These are phyloP conservation scores for Muscidifurax raptorellus DNA, from an alignment of 1,140 invertebrate species.

Conservation along the genomic window DNA sequence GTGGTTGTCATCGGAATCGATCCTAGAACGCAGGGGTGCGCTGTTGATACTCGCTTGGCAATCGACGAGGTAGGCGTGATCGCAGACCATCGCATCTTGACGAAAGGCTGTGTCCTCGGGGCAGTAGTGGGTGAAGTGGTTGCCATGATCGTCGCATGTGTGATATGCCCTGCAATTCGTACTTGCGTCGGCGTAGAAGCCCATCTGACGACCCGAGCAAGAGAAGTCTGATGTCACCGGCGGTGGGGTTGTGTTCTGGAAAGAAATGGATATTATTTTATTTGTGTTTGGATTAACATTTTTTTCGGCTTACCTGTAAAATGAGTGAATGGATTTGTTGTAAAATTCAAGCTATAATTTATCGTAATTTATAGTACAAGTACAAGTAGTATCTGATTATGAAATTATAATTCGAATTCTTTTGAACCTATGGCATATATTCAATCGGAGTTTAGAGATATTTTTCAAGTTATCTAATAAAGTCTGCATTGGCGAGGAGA, in stretches of 20 bases:
- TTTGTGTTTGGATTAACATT: neutral
- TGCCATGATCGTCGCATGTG: constrained; percentile 73
- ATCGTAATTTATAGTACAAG: too few relatives aligned
- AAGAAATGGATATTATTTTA: neutral
- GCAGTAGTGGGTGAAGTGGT: constrained; percentile 75
- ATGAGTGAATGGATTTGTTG: too few relatives aligned
- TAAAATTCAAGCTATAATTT: too few relatives aligned
- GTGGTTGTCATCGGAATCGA: constrained; percentile 11
- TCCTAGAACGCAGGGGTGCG: too few relatives aligned
- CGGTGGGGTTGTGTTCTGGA: constrained; percentile 57
- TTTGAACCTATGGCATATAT: neutral
- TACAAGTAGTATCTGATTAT: too few relatives aligned
- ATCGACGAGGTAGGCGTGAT: constrained; percentile 75
- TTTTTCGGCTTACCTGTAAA: too few relatives aligned
- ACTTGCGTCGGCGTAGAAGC: constrained; percentile 75
- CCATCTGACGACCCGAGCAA: constrained; percentile 68
- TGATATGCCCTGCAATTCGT: constrained; percentile 75
- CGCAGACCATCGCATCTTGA: constrained; percentile 75
- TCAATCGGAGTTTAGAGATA: too few relatives aligned
- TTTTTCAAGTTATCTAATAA: neutral
- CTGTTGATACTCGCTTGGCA: constrained; percentile 60
- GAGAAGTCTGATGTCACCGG: constrained; percentile 63
- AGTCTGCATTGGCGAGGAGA: neutral
- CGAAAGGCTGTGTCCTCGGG: constrained; percentile 75
- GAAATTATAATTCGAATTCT: neutral